Evolutionary conservation across 2,113 vertebrate species (phyloP).

Genomic region (Blennius ocellaris): DNA sequence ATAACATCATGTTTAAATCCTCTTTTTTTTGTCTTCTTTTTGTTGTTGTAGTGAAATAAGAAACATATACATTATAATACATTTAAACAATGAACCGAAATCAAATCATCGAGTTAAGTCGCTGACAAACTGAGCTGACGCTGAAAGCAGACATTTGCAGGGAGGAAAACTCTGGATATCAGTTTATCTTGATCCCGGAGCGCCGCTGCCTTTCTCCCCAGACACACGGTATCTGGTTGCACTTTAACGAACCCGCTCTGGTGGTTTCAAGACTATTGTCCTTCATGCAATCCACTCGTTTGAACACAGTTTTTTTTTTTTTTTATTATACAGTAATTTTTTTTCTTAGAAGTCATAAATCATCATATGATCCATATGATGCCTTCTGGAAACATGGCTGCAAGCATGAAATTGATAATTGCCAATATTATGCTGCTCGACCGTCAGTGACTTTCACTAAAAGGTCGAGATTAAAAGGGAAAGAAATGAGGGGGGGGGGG

Average conservation of each 20-base stretch:
- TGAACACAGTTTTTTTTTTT: too few relatives aligned
- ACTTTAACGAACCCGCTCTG: slow-evolving; percentile 25
- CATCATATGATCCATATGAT: slow-evolving; percentile 17
- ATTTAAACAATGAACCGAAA: too few relatives aligned
- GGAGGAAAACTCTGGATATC: slow-evolving; percentile 25
- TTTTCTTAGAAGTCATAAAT: too few relatives aligned
- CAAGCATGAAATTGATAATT: slow-evolving; percentile 41
- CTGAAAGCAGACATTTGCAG: slow-evolving; percentile 42
- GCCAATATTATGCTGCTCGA: slow-evolving; percentile 31
- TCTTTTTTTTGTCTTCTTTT: too few relatives aligned
- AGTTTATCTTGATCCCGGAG: slow-evolving; percentile 54
- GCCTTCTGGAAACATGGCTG: background rate
- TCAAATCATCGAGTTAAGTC: background rate
- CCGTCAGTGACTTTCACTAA: slow-evolving; percentile 51
- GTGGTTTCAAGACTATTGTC: slow-evolving; percentile 11
- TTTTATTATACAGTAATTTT: background rate
- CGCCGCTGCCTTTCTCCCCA: slow-evolving; percentile 24
- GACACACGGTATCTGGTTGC: slow-evolving; percentile 31
- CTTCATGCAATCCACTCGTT: background rate
- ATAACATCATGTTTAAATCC: too few relatives aligned
- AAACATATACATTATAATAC: too few relatives aligned
- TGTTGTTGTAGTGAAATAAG: too few relatives aligned
- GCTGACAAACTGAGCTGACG: slow-evolving; percentile 37
- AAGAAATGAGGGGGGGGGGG: too few relatives aligned
- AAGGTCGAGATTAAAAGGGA: slow-evolving; percentile 21